Base-by-base conservation (phyloP, 2,888 invertebrate genomes). In the Bellardia bayeri region DNA sequence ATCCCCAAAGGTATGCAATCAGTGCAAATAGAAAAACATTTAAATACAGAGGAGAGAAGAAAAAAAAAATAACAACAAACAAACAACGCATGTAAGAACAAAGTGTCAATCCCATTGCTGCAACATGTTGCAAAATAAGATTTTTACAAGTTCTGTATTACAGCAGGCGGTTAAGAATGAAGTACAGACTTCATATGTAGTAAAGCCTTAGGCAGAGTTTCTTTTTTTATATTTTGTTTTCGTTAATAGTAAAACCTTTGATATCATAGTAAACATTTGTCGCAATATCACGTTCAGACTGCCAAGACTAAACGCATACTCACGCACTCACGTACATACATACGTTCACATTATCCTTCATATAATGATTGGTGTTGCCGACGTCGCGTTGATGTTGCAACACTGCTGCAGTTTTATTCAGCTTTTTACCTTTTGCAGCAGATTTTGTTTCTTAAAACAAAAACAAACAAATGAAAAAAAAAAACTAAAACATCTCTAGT, bases 81-180 rank as follows among this genome's bases (percentile, higher is more conserved):
- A 68, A 82, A 76, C 42, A 64, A 82, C 63, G 81, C 82, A 79
- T 87, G 87, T 87, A 86, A 80, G 72, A 81, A 83, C 88, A 83
- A 88, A 88, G 88, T 88, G 88, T 88, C 88, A 88, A 86, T 88
- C 86, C 86, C 88, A 88, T 88, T 86, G 88, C 86, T 85, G 85
- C 85, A 88, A 80, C 85, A 88, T 83, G 88, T 88, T 86, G 82
- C 80, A 85, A 87, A 79, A 68, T 85, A 85, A 76, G 80, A 80
- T 80, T 82, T 83, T 51, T 51, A 83, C 80, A 88, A 68, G 68
- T 63, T 54, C 74, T 78, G 76, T 83, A 56, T 58, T 82, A 63
- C 82, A 88, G 80, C 85, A 80, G 82, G 82, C 82, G 80, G 61
- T 81, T 72, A 37, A 74, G 58, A 68, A 61, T 68, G 14, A 58